Evolutionary conservation across 2,113 vertebrate genomes (phyloP).

Genomic region (Australoheros scitulus): DNA sequence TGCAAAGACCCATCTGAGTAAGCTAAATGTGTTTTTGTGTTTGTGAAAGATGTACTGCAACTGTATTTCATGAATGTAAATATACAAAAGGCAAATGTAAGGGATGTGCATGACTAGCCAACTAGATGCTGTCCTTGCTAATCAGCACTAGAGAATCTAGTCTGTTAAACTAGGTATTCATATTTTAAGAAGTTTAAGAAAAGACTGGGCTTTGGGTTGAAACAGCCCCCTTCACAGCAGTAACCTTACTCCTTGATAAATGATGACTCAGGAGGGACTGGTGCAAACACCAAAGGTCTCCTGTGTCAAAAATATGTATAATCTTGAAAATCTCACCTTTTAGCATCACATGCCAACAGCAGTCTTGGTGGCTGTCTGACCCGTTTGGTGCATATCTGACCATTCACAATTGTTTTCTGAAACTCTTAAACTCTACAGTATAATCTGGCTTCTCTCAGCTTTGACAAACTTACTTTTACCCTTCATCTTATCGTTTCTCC

Average conservation of each 20-base stretch:
- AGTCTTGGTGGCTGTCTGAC: not conserved
- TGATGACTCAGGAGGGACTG: not conserved
- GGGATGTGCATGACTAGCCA: no score
- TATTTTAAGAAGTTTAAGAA: not conserved
- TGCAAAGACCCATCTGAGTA: not conserved
- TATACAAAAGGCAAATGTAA: not conserved
- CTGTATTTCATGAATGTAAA: not conserved
- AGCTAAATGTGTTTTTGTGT: not conserved
- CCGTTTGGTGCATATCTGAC: not conserved
- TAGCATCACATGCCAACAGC: no score
- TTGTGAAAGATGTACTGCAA: not conserved
- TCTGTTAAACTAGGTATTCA: not conserved
- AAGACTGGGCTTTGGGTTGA: not conserved
- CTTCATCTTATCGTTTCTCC: not conserved
- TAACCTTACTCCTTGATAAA: not conserved
- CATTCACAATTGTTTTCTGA: not conserved
- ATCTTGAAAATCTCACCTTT: no score
- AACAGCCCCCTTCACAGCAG: not conserved
- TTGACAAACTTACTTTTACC: not conserved
- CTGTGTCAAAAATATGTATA: rapidly evolving
- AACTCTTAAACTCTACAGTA: not conserved
- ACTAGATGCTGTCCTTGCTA: not conserved
- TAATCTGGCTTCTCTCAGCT: not conserved
- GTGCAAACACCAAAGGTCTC: not conserved
- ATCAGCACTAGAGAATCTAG: no score